phyloP scores from a whole-genome alignment of 2,797 vertebrate genomes.

The Oryzias dopingdopingensis region DNA sequence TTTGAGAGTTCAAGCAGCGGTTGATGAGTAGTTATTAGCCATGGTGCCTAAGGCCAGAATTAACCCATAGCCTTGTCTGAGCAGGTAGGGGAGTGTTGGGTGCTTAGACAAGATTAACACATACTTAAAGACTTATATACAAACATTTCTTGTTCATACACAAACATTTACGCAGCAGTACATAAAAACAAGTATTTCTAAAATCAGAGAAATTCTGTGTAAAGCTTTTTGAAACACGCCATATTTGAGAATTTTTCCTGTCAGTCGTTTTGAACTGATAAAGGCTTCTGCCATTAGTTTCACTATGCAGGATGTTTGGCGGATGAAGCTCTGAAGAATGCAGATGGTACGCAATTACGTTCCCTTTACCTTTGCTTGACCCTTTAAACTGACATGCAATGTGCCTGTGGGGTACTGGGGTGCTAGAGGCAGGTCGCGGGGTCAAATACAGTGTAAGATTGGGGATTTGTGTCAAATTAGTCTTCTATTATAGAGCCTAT shows the following conservation, averaged over 20 bases:
- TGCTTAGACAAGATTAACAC: constrained; percentile 77
- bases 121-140: constrained; percentile 51
- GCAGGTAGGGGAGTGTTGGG: constrained; percentile 77
- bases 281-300: constrained; percentile 52
- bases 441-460: constrained; percentile 72
- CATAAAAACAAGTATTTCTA: constrained; percentile 26
- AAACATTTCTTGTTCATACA: constrained; percentile 48
- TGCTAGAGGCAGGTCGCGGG: constrained; percentile 52
- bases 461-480: constrained; percentile 77
- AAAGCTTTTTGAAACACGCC: constrained; percentile 29
- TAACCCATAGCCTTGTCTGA: constrained; percentile 80
- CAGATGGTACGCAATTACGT: constrained; percentile 62
- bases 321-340: constrained; percentile 70
- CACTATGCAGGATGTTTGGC: constrained; percentile 55
- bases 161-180: constrained; percentile 20
- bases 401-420: constrained; percentile 66
- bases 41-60: constrained; percentile 72
- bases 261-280: constrained; percentile 20
- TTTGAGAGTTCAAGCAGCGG: constrained; percentile 74
- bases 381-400: constrained; percentile 73
- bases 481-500: constrained; percentile 47
- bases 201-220: constrained; percentile 24
- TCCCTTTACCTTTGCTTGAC: constrained; percentile 72
- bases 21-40: constrained; percentile 78
- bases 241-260: constrained; percentile 35